Evolutionary conservation across 2,113 vertebrate genomes (phyloP), one percentile per base, ranked within the genome.

Genomic region (Neotragus pygmaeus): DNA sequence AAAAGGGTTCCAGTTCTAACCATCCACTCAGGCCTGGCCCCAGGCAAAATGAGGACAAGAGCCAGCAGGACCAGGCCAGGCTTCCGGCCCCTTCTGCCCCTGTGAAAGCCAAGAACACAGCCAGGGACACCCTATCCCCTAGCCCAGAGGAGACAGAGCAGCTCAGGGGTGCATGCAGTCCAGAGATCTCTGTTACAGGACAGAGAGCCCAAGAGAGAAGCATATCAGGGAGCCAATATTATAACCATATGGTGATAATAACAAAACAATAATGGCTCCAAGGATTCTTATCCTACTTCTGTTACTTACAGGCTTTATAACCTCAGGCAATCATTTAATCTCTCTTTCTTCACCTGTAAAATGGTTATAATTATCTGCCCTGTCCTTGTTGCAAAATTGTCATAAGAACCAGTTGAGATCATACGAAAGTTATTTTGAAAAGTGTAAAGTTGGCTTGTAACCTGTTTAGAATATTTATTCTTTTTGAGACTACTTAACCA

Each of bases 1-100:
- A 92, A 96, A 97, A 94, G 27, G 39, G 47, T 70, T 96, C 84
- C 57, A 83, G 62, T 91, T 97, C 33, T 62, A 94, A 80, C 55
- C 43, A 88, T 80, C 39, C 36, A 55, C 64, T 88, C 97, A 77
- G 23, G 36, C 80, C n/a, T 55, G 55, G 84, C 77, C 82, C 66
- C 66, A 92, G 27, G 90, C 66, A 97, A 90, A 97, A 94, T 53
- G 43, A 90, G 88, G 55, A 97, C 95, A 39, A 19, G 14, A 21
- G 62, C 30, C 83, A 64, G 39, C 82, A 91, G 11, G 62, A 45
- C 25, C 36, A 83, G 77, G 1, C 60, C 60, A 84, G 51, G 45
- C 16, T 78, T 57, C 17, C 36, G n/a, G 85, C 6, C 36, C 39
- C 33, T 21, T 10, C 16, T 51, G 64, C 39, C 43, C 73, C 53